These are phyloP conservation scores for Dipodomys spectabilis DNA, from an alignment of 2,113 vertebrate species.

Conservation along the genomic window DNA sequence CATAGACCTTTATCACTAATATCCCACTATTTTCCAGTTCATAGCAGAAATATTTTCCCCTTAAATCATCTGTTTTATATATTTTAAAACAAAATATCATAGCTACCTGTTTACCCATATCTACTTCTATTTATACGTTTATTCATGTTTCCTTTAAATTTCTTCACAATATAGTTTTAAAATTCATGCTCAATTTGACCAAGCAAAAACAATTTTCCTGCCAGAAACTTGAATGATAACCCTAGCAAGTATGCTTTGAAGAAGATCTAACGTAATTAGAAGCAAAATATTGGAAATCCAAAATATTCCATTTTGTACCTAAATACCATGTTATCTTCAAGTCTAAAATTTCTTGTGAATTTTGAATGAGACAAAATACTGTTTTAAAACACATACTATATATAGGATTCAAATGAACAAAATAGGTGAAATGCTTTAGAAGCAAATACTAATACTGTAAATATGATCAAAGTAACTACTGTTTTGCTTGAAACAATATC, in stretches of 20 bases:
- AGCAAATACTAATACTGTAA: neutral
- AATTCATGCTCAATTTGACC: neutral
- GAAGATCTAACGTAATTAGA: neutral
- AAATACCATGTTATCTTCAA: neutral
- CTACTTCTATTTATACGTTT: neutral
- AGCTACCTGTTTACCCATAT: neutral
- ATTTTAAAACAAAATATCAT: neutral
- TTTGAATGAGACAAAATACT: neutral
- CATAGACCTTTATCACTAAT: neutral
- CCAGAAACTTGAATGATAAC: neutral
- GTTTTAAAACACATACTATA: too few species aligned
- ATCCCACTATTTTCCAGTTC: neutral
- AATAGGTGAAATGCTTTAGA: too few species aligned
- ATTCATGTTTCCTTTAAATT: neutral
- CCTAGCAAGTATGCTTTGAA: neutral
- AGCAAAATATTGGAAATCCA: neutral
- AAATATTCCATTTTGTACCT: neutral
- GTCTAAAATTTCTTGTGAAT: neutral
- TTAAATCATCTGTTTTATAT: neutral
- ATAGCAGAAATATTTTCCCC: neutral
- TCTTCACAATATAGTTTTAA: neutral
- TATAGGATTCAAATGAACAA: too few species aligned
- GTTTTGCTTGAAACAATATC: neutral
- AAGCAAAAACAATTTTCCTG: neutral
- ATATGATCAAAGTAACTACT: slow-evolving; percentile 1